A percentile compares a stretch with the other conserved stretches of the same genome.
Evolutionary conservation across 2,797 vertebrate genomes (phyloP).

Genomic region (Enteromius unitaeniatus): DNA sequence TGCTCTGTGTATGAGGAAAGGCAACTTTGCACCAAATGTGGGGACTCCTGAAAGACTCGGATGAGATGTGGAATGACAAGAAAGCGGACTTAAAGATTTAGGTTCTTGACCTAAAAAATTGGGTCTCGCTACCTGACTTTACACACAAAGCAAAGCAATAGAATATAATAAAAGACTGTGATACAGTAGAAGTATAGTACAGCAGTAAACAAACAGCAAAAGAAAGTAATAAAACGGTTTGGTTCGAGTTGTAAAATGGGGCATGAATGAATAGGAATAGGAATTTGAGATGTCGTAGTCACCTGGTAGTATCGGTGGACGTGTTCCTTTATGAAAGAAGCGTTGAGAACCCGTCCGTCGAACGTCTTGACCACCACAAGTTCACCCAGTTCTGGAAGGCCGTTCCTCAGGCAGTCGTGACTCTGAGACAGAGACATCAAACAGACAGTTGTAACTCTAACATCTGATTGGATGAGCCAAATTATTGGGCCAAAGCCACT

Average conservation of each 20-base stretch:
- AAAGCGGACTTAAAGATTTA: background rate
- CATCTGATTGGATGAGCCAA: background rate
- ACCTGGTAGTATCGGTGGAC: conserved; percentile 91
- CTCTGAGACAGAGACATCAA: conserved; percentile 76
- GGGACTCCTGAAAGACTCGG: conserved; percentile 1
- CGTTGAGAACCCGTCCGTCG: conserved; percentile 84
- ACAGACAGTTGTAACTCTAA: background rate
- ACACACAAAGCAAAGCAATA: background rate
- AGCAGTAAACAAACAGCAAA: background rate
- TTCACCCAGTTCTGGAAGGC: conserved; percentile 86
- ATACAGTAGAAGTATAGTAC: background rate
- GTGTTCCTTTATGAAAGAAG: conserved; percentile 86
- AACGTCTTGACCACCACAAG: conserved; percentile 84
- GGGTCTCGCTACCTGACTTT: background rate
- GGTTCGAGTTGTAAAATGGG: background rate
- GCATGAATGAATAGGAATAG: background rate
- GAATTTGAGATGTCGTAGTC: background rate
- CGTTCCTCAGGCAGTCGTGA: conserved; percentile 87
- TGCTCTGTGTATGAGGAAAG: background rate
- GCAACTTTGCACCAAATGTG: conserved; percentile 19
- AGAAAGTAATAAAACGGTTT: background rate
- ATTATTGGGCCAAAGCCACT: background rate
- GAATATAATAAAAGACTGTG: background rate
- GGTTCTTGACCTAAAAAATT: background rate
- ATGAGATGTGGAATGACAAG: background rate